A percentile compares a stretch with the other conserved stretches of the same genome.
phyloP scores from a whole-genome alignment of 92 coral and sea anemone genomes.

The Epizoanthus stellaris region DNA sequence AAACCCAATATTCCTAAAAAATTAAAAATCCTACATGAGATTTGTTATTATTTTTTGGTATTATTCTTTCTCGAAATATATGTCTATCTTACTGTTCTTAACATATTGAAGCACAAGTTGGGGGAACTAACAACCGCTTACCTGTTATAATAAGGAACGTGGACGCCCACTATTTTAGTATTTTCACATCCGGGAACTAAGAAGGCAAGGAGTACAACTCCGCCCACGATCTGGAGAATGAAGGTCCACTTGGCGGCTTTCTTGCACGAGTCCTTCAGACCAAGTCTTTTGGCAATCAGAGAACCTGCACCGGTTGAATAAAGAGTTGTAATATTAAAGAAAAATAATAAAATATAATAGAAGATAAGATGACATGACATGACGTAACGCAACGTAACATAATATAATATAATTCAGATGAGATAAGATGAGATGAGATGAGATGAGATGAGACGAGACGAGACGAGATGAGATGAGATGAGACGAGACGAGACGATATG shows the following conservation, averaged over 20 bases:
- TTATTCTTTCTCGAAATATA: neutral
- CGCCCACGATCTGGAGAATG: neutral
- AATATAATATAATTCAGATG: no score
- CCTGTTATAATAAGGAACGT: slow-evolving; percentile 30
- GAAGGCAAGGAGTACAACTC: neutral
- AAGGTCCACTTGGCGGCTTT: slow-evolving; percentile 40
- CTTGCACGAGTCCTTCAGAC: slow-evolving; percentile 8
- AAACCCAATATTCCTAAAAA: no score
- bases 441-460: no score
- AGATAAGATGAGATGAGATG: no score
- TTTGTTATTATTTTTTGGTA: no score
- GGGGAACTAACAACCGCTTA: neutral
- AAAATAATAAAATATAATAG: no score
- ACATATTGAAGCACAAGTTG: neutral
- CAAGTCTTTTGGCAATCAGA: slow-evolving; percentile 21
- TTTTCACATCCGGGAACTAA: slow-evolving; percentile 39
- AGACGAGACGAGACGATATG: no score
- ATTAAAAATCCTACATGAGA: no score
- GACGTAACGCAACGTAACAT: no score
- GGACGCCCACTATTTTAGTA: slow-evolving; percentile 15
- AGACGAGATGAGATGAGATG: no score
- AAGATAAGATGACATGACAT: no score
- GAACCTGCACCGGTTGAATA: slow-evolving; percentile 3
- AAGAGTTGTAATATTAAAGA: no score
- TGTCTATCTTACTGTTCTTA: neutral